A percentile compares a stretch with the other conserved stretches of the same genome.
These are phyloP conservation scores for Syrphus vitripennis DNA, from an alignment of 2,888 invertebrate species.

Conservation along the genomic window DNA sequence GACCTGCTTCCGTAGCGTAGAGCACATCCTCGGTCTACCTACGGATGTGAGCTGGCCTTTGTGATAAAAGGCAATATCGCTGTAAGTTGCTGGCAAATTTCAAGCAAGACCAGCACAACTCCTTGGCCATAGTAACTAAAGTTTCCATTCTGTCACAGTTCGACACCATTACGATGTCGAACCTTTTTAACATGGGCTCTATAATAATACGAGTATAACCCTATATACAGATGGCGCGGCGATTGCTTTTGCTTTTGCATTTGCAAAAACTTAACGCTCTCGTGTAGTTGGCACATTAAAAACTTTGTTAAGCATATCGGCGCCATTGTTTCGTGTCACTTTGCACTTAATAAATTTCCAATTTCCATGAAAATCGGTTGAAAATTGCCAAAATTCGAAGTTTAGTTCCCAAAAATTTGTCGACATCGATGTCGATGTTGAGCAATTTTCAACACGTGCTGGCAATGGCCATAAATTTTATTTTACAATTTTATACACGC, in stretches of 20 bases:
- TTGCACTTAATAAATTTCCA: constrained; percentile 74
- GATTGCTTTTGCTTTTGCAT: constrained; percentile 41
- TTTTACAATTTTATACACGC: constrained; percentile 74
- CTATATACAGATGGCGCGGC: constrained; percentile 64
- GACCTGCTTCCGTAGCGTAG: constrained; percentile 55
- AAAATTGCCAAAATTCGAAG: constrained; percentile 72
- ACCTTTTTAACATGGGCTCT: constrained; percentile 45
- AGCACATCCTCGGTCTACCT: constrained; percentile 23
- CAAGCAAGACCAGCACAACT: constrained; percentile 22
- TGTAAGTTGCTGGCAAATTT: constrained; percentile 1
- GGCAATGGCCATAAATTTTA: constrained; percentile 78
- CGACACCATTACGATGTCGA: constrained; percentile 54
- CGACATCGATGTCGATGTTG: constrained; percentile 74
- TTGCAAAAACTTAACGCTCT: constrained; percentile 64
- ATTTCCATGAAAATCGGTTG: constrained; percentile 71
- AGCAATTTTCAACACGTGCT: constrained; percentile 79
- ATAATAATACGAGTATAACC: constrained; percentile 10
- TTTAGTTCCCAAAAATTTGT: constrained; percentile 70
- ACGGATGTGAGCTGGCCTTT: constrained; percentile 43
- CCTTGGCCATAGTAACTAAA: constrained; percentile 42
- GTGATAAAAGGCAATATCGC: constrained; percentile 25
- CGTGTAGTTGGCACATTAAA: constrained; percentile 71
- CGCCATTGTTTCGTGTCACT: constrained; percentile 73
- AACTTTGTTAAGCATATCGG: constrained; percentile 73
- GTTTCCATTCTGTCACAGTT: constrained; percentile 50